phyloP scores from a whole-genome alignment of 2,113 vertebrate species.

The Macaca nemestrina region DNA sequence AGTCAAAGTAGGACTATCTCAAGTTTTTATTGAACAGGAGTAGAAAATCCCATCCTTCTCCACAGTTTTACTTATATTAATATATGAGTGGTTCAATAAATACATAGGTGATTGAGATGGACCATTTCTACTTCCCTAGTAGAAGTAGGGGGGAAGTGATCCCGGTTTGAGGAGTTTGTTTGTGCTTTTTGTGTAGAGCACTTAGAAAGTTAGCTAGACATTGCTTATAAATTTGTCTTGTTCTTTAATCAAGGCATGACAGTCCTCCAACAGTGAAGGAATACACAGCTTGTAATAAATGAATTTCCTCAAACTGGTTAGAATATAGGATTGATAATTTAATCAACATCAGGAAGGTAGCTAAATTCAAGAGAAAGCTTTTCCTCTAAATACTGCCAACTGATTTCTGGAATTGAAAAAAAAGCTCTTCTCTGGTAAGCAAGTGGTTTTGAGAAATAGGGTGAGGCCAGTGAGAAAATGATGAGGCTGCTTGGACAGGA shows the following conservation, averaged over 20 bases:
- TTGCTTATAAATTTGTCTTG: background rate
- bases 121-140: background rate
- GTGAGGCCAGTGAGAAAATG: background rate
- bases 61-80: no score
- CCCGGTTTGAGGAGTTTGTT: background rate
- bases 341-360: background rate
- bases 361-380: background rate
- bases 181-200: background rate
- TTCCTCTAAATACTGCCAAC: background rate
- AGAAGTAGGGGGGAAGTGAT: background rate
- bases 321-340: background rate
- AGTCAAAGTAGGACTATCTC: background rate
- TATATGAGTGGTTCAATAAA: background rate
- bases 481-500: background rate
- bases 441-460: background rate
- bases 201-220: background rate
- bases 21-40: background rate
- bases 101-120: background rate
- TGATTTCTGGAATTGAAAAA: background rate
- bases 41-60: background rate
- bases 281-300: background rate
- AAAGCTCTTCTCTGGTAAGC: background rate
- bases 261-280: background rate
- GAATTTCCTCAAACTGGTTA: background rate
- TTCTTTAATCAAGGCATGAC: background rate